These are phyloP conservation scores for Nomada goodeniana DNA, from an alignment of 2,888 invertebrate genomes.

Conservation along the genomic window DNA sequence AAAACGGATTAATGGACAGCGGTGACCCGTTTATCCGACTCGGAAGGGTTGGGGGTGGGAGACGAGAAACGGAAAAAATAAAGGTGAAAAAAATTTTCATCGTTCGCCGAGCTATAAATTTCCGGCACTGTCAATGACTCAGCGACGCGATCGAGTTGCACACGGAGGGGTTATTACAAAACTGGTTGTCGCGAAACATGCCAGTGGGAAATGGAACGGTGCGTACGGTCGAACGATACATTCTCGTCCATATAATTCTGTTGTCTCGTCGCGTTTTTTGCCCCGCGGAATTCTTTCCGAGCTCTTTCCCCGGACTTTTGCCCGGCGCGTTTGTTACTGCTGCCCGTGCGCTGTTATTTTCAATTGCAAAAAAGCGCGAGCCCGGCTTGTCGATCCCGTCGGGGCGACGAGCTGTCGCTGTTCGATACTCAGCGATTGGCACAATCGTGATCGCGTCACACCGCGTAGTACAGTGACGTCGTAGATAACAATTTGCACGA, in stretches of 20 bases:
- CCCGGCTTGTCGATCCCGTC: no score
- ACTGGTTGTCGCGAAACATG: constrained; percentile 55
- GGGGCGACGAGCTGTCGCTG: no score
- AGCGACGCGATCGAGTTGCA: constrained; percentile 61
- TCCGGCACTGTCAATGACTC: constrained; percentile 71
- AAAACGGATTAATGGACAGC: constrained; percentile 71
- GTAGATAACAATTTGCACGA: no score
- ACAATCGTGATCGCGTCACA: no score
- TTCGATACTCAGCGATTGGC: no score
- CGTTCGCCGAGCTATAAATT: constrained; percentile 67
- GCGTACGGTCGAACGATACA: constrained; percentile 43
- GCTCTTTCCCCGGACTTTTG: background rate
- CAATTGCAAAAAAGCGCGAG: no score
- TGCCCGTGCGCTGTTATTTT: no score
- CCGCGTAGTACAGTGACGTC: no score
- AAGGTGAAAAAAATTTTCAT: constrained; percentile 29
- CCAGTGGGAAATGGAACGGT: constrained; percentile 62
- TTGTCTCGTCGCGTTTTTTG: background rate
- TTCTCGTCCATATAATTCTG: constrained; percentile 11
- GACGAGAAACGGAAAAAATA: constrained; percentile 23
- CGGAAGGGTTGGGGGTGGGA: constrained; percentile 1
- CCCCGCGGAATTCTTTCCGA: background rate
- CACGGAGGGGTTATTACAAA: constrained; percentile 26
- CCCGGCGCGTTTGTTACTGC: background rate
- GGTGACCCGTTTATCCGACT: constrained; percentile 66